phyloP scores from a whole-genome alignment of 1,140 invertebrate species.

The Schmidtea mediterranea region DNA sequence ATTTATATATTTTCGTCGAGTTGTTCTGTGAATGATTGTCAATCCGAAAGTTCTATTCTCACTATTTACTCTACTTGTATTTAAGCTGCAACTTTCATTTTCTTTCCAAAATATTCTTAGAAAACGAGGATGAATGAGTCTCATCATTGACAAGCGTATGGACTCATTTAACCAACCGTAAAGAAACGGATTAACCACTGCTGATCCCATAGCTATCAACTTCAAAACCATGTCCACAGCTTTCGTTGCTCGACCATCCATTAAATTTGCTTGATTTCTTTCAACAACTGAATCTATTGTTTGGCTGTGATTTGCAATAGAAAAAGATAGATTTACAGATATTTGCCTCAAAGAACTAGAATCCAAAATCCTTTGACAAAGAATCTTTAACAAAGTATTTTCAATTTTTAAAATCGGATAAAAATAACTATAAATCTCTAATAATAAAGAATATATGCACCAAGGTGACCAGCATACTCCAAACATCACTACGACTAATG shows the following conservation, averaged over 20 bases:
- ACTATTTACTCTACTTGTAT: too few species aligned
- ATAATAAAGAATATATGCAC: slow-evolving; percentile 17
- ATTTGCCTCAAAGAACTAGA: neutral
- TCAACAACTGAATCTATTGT: neutral
- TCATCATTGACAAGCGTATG: slow-evolving; percentile 9
- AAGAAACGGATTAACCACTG: slow-evolving; percentile 11
- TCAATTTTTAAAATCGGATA: too few species aligned
- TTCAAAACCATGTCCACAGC: slow-evolving; percentile 24
- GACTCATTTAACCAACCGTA: slow-evolving; percentile 13
- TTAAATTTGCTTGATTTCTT: neutral
- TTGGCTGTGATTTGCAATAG: neutral
- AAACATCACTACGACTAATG: slow-evolving; percentile 75
- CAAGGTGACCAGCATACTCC: slow-evolving; percentile 42
- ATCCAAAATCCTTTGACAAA: too few species aligned
- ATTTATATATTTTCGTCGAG: too few species aligned
- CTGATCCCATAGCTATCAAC: slow-evolving; percentile 27
- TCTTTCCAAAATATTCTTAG: too few species aligned
- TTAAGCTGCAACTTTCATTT: too few species aligned
- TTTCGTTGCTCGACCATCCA: neutral
- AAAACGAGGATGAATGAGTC: neutral
- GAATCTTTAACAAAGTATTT: too few species aligned
- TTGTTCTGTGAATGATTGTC: too few species aligned
- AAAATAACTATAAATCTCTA: slow-evolving; percentile 12
- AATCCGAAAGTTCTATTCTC: too few species aligned
- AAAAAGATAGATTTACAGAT: neutral